These are phyloP conservation scores for Apamea epomidion DNA, from an alignment of 2,888 invertebrate genomes.

Conservation along the genomic window DNA sequence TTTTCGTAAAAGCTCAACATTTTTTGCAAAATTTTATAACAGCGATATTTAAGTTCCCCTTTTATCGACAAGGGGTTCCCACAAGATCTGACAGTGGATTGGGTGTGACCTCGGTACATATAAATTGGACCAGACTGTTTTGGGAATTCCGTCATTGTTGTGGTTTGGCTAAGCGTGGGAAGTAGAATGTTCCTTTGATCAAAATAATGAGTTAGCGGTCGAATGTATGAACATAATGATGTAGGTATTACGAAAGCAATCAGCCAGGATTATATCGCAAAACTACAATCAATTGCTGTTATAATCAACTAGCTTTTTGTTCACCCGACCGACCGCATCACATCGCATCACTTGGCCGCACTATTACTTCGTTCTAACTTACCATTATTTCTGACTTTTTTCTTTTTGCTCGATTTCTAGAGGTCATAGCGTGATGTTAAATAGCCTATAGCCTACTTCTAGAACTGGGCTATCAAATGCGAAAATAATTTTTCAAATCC, in stretches of 20 bases:
- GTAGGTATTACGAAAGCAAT: slow-evolving; percentile 9
- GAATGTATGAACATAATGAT: slow-evolving; percentile 29
- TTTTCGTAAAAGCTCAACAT: not conserved
- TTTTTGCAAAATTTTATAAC: slow-evolving; percentile 1
- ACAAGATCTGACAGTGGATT: slow-evolving; percentile 53
- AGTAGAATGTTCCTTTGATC: slow-evolving; percentile 18
- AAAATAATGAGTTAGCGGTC: slow-evolving; percentile 36
- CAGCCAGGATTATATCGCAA: not conserved
- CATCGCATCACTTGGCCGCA: too few relatives aligned
- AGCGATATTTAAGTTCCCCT: not conserved
- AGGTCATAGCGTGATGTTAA: not conserved
- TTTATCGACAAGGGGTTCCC: slow-evolving; percentile 18
- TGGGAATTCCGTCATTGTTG: slow-evolving; percentile 35
- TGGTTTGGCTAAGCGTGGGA: slow-evolving; percentile 44
- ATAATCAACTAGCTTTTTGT: not conserved
- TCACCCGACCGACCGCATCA: not conserved
- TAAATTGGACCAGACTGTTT: slow-evolving; percentile 48
- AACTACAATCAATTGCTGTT: not conserved
- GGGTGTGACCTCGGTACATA: slow-evolving; percentile 43
- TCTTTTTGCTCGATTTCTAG: not conserved
- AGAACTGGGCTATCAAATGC: too few relatives aligned
- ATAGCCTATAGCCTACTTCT: not conserved
- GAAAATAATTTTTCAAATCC: too few relatives aligned
- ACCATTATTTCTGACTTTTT: not conserved
- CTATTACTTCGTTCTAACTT: not conserved